Evolutionary conservation across 2,113 vertebrate species (phyloP), one percentile per base, ranked within the genome.

Genomic region (Apteryx owenii): DNA sequence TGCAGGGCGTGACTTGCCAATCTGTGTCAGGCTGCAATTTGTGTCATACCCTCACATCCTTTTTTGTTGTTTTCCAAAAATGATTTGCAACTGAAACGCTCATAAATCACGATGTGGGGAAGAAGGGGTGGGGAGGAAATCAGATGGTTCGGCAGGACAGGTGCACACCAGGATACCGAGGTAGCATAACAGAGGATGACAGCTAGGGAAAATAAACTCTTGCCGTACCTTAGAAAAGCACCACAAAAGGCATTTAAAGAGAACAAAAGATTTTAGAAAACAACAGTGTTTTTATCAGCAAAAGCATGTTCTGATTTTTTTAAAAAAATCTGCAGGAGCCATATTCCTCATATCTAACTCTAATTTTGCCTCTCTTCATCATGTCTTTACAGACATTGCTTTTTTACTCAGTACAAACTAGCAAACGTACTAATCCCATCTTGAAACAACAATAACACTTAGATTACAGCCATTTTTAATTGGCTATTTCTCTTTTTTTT

Each of bases 101-200:
- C 58, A 31, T 70, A 77, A 89, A 72, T 36, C 8, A 29, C 0
- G 11, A 2, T 15, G 14, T 13, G 16, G 22, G 18, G 38, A 72
- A 85, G 66, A n/a, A 0, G 10, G 31, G 1, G 22, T 7, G 18
- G 7, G 14, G 6, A 25, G 19, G 48, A 28, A 31, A 15, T 29
- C 29, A 79, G 53, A 42, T 31, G 38, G 31, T 38, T 92, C 71
- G 81, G 17, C 28, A 83, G 46, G n/a, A 13, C 2, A 1, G 28
- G 31, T 21, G 68, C 10, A 6, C 10, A 18, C 17, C 23, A n/a
- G 29, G 20, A 26, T 58, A 18, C 20, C 56, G 53, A n/a, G 48
- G 36, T 2, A 25, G 23, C 42, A 50, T 76, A 40, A 38, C 33
- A 71, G 33, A 72, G 12, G 25, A 65, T n/a, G 42, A 22, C 0